Evolutionary conservation across 2,113 vertebrate species (phyloP), one percentile per base, ranked within the genome.

Genomic region (Semicossyphus pulcher): DNA sequence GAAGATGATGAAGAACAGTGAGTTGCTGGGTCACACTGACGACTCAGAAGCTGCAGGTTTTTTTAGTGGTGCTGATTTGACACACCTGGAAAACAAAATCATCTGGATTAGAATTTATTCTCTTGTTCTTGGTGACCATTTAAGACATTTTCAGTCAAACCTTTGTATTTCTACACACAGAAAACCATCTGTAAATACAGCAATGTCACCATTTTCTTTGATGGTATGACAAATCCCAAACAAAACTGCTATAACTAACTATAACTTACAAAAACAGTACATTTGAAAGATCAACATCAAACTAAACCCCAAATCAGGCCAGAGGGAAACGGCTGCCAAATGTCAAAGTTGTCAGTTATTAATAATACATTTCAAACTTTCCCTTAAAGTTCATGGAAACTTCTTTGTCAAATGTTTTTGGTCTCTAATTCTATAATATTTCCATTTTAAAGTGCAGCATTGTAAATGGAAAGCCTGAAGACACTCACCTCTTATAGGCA

Each of bases 401-500:
- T n/a, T n/a, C n/a, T n/a, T n/a, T n/a, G n/a, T n/a, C n/a, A n/a
- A n/a, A n/a, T n/a, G n/a, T n/a, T n/a, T n/a, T n/a, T n/a, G n/a
- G n/a, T n/a, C n/a, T n/a, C n/a, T n/a, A n/a, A n/a, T n/a, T n/a
- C n/a, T n/a, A n/a, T n/a, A n/a, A n/a, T n/a, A n/a, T n/a, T n/a
- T n/a, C n/a, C n/a, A n/a, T n/a, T n/a, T 10, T 23, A 4, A 21
- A 41, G 28, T 9, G 0, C 39, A 49, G 7, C 23, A 15, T 1
- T 32, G 20, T 28, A 4, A 0, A 9, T 5, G 31, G 18, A 44
- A 20, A 28, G 11, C 10, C 69, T 20, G 20, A 20, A 28, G 23
- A 39, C n/a, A 39, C 80, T 78, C 79, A 93, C 93, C 75, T 93
- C 65, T 45, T 90, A 7, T 11, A 23, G 31, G 42, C n/a, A 7